Evolutionary conservation across 2,113 vertebrate genomes (phyloP).

Genomic region (Corythoichthys haematopterus): DNA sequence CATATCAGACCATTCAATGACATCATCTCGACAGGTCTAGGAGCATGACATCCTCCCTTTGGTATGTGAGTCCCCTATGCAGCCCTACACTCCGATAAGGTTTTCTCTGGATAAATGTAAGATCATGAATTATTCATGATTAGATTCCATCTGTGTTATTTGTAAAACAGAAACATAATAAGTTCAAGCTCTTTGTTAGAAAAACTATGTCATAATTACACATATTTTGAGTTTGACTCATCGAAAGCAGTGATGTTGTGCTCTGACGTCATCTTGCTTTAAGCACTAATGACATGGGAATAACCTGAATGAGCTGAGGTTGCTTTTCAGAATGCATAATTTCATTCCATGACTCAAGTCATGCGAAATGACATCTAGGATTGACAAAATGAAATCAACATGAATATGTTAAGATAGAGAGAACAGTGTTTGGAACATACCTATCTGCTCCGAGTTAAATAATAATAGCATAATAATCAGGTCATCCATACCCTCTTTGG

Average conservation of each 20-base stretch:
- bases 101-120: not conserved
- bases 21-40: slow-evolving; percentile 19
- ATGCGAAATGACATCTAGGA: not conserved
- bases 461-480: not conserved
- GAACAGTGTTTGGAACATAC: not conserved
- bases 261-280: slow-evolving; percentile 1
- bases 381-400: not conserved
- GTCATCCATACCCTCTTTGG: not conserved
- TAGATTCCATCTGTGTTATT: slow-evolving; percentile 14
- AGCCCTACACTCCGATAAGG: not conserved
- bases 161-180: not conserved
- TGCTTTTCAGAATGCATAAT: not conserved
- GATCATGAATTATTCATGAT: slow-evolving; percentile 37
- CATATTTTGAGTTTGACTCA: slow-evolving; percentile 1
- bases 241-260: slow-evolving; percentile 1
- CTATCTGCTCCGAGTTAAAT: not conserved
- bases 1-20: slow-evolving; percentile 30
- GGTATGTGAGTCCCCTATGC: slow-evolving; percentile 22
- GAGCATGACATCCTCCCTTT: slow-evolving; percentile 47
- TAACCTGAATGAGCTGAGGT: slow-evolving; percentile 2
- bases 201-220: not conserved
- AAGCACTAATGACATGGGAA: not conserved
- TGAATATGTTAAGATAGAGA: not conserved
- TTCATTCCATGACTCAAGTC: not conserved
- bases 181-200: not conserved